These are phyloP conservation scores for Aurelia sp. DNA, from an alignment of 30 jellyfish, hydroid and myxozoan genomes.

Conservation along the genomic window DNA sequence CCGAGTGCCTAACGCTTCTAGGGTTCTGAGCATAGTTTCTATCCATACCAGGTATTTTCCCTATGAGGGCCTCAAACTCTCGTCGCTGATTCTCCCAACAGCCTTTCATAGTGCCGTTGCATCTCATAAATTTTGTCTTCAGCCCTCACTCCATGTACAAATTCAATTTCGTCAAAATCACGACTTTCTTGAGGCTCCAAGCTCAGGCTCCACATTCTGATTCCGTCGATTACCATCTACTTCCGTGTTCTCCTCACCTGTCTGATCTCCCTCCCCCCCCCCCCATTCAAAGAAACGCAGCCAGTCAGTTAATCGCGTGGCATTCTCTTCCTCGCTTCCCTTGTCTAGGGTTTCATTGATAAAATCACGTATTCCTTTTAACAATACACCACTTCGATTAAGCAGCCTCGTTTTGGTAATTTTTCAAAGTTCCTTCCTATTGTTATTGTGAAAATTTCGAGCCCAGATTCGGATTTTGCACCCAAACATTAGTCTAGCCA, in stretches of 20 bases:
- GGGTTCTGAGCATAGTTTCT: no score
- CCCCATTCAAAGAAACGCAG: conserved; percentile 18
- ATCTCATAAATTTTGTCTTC: conserved; percentile 8
- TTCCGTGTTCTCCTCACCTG: neutral
- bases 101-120: conserved; percentile 20
- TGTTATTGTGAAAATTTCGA: no score
- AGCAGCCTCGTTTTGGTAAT: no score
- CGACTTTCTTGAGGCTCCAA: neutral
- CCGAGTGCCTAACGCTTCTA: no score
- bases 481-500: no score
- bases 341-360: no score
- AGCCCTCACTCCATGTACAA: neutral
- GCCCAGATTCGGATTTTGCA: no score
- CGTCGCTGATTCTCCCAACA: conserved; percentile 29
- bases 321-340: no score
- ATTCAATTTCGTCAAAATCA: neutral
- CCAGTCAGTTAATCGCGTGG: conserved; percentile 1
- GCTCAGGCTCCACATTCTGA: neutral
- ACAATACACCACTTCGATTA: no score
- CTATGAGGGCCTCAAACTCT: conserved; percentile 23
- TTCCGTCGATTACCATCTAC: conserved; percentile 7
- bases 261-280: neutral
- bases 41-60: no score
- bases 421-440: no score
- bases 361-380: no score